Evolutionary conservation across 2,888 invertebrate genomes (phyloP), one percentile per base, ranked within the genome.

Genomic region (Polydesmus complanatus): DNA sequence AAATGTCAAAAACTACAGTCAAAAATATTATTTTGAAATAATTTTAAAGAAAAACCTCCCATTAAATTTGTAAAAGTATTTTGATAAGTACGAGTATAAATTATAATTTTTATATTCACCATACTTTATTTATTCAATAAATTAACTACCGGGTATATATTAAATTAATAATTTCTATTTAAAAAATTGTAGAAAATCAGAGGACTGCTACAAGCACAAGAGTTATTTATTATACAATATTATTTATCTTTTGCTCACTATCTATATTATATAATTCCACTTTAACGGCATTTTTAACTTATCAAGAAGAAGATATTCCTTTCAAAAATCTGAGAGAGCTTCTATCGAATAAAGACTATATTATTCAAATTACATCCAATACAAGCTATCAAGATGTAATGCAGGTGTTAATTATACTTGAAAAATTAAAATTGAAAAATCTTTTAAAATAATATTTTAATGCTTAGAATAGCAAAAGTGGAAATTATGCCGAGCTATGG

Each of bases 301-400:
- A 54, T n/a, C 60, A 60, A 54, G 60, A 60, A 47, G 60, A 60
- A 49, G 47, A 55, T n/a, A 48, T 60, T 8, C 60, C 60, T 37
- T 60, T 60, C 49, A 54, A 8, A n/a, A 54, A n/a, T 14, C 22
- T 60, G 27, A 54, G 54, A 55, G 60, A 60, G 11, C 54, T 60
- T 19, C 25, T 60, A 18, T 25, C 22, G 18, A 37, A 54, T 11
- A 54, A 55, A 25, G 60, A 54, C 18, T 60, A 60, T 48, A 22
- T 22, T 53, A 27, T 60, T 1, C 21, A 54, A 21, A 54, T 55
- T 19, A 27, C 54, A 18, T 47, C 47, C 5, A 60, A 60, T 54
- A 27, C 54, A n/a, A 37, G 60, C 2, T 49, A 60, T 60, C 60
- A 60, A 60, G 60, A 60, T 19, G 26, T 60, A 8, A 54, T 60